phyloP scores from a whole-genome alignment of 2,888 invertebrate species.

The Sicus ferrugineus region DNA sequence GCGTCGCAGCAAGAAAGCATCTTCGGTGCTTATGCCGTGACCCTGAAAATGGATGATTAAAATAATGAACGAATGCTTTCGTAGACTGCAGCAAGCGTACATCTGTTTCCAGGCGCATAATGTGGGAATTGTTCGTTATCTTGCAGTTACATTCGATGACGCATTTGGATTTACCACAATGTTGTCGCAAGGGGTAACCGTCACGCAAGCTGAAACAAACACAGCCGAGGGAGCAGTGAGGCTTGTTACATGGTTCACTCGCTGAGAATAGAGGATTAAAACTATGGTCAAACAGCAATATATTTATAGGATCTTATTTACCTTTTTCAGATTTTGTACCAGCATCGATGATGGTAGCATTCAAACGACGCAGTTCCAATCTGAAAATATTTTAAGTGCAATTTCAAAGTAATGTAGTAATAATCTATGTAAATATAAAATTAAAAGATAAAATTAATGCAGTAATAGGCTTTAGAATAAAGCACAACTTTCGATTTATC shows the following conservation, averaged over 20 bases:
- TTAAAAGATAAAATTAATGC: background rate
- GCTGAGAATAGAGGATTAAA: slow-evolving; percentile 42
- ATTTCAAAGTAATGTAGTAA: background rate
- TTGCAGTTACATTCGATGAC: slow-evolving; percentile 66
- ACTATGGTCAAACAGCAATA: background rate
- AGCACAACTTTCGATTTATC: too few species aligned
- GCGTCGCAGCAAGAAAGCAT: slow-evolving; percentile 60
- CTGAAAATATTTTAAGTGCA: slow-evolving; percentile 43
- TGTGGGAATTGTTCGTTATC: slow-evolving; percentile 49
- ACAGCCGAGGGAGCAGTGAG: slow-evolving; percentile 72
- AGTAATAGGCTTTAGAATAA: too few species aligned
- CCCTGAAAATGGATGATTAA: slow-evolving; percentile 46
- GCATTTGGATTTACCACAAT: slow-evolving; percentile 70
- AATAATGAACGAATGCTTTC: background rate
- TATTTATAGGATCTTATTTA: slow-evolving; percentile 32
- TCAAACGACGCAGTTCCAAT: slow-evolving; percentile 70
- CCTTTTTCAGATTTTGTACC: slow-evolving; percentile 54
- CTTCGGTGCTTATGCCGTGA: slow-evolving; percentile 58
- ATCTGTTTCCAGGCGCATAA: slow-evolving; percentile 61
- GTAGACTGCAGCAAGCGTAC: slow-evolving; percentile 48
- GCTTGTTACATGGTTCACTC: slow-evolving; percentile 66
- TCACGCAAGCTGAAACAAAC: slow-evolving; percentile 71
- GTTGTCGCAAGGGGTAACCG: slow-evolving; percentile 65
- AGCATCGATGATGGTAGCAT: slow-evolving; percentile 72
- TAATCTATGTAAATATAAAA: too few species aligned